A percentile compares a stretch with the other conserved stretches of the same genome.
Evolutionary conservation across 2,888 invertebrate species (phyloP).

Genomic region (Agrotis segetum): DNA sequence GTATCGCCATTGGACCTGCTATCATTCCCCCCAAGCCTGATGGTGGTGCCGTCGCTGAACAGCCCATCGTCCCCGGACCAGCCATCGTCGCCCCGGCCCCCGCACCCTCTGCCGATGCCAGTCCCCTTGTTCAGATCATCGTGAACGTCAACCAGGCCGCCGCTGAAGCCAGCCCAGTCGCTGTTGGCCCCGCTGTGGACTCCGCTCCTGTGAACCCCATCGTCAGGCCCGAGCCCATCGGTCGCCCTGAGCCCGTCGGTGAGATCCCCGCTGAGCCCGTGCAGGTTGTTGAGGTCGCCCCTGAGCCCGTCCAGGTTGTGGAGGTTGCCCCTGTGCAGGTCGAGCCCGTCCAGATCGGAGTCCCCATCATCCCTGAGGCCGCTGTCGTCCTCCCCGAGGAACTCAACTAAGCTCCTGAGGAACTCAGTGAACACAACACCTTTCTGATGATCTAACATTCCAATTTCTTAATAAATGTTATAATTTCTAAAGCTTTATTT

Average conservation of each 20-base stretch:
- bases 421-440: constrained; percentile 11
- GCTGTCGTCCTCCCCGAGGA: constrained; percentile 65
- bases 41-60: constrained; percentile 32
- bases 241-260: constrained; percentile 10
- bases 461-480: constrained; percentile 29
- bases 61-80: no score
- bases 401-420: constrained; percentile 62
- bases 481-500: constrained; percentile 8
- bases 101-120: constrained; percentile 34
- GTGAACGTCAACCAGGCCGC: constrained; percentile 68
- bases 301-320: constrained; percentile 31
- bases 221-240: constrained; percentile 4
- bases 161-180: constrained; percentile 37
- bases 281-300: constrained; percentile 39
- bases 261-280: constrained; percentile 20
- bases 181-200: constrained; percentile 29
- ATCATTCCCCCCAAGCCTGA: constrained; percentile 61
- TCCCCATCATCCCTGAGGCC: constrained; percentile 60
- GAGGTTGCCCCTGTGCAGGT: constrained; percentile 54
- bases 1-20: constrained; percentile 58
- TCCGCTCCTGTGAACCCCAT: constrained; percentile 10
- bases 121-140: constrained; percentile 73
- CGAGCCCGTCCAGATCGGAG: constrained; percentile 62
- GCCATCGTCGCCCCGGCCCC: constrained; percentile 14
- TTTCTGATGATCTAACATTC: constrained; percentile 17